Conservation (phyloP, 2,113 vertebrate species). For the Triplophysa tibetana region DNA sequence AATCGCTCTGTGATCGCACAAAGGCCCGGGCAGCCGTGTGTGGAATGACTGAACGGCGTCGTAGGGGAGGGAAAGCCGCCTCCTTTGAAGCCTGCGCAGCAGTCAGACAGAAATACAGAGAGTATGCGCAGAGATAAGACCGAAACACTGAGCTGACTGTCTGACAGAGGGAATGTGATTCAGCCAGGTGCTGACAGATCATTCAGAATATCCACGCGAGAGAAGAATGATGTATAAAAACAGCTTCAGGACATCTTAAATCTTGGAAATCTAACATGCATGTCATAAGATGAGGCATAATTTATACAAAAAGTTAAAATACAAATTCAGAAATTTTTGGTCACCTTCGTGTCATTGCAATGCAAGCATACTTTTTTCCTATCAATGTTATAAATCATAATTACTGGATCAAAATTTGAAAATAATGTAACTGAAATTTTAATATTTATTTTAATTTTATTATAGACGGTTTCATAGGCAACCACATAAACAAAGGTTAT, state of each 20-base stretch:
- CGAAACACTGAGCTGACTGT: slow-evolving; percentile 21
- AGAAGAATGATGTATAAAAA: slow-evolving; percentile 1
- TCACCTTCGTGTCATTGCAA: too few relatives aligned
- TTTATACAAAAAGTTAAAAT: neutral
- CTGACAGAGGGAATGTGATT: slow-evolving; percentile 47
- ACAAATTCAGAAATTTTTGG: too few relatives aligned
- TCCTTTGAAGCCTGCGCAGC: slow-evolving; percentile 24
- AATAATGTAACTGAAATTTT: too few relatives aligned
- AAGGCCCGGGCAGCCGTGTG: neutral
- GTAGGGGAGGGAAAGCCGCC: slow-evolving; percentile 16
- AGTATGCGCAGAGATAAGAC: slow-evolving; percentile 38
- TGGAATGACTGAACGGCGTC: slow-evolving; percentile 3
- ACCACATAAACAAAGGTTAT: too few relatives aligned
- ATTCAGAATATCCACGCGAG: slow-evolving; percentile 26
- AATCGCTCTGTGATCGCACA: slow-evolving; percentile 20
- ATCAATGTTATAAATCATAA: too few relatives aligned
- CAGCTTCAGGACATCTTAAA: neutral
- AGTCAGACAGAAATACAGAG: slow-evolving; percentile 16
- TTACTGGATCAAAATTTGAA: too few relatives aligned
- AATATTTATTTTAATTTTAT: too few relatives aligned
- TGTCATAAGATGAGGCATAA: neutral
- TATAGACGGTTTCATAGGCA: too few relatives aligned
- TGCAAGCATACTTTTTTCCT: too few relatives aligned
- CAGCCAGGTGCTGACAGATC: slow-evolving; percentile 31
- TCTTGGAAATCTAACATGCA: neutral